Conservation (phyloP, 2,113 vertebrate genomes). For the Martes martes region DNA sequence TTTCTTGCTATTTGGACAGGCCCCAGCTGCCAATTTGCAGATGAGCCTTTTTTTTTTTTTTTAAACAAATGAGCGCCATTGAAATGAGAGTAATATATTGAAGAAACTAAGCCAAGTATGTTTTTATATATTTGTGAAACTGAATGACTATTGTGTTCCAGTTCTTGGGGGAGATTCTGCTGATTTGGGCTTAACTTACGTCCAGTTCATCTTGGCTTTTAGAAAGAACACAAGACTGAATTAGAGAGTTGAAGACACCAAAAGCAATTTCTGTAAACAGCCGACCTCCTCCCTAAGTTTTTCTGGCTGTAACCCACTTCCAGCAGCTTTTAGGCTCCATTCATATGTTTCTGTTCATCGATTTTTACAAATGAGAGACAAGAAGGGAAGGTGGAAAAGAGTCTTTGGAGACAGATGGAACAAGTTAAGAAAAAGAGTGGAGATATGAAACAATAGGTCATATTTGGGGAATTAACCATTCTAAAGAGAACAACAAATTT, state of each 20-base stretch:
- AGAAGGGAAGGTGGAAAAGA: neutral
- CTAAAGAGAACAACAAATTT: neutral
- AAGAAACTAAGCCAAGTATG: constrained; percentile 45
- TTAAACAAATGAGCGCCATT: neutral
- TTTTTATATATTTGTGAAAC: constrained; percentile 51
- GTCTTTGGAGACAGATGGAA: neutral
- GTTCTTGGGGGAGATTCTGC: neutral
- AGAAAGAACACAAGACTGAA: constrained; percentile 27
- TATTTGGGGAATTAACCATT: neutral
- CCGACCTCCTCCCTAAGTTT: neutral
- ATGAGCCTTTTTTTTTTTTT: neutral
- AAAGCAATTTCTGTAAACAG: neutral
- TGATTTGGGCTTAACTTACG: constrained; percentile 29
- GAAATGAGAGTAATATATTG: constrained; percentile 22
- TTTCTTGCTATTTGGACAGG: neutral
- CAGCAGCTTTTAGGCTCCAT: neutral
- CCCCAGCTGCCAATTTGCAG: constrained; percentile 29
- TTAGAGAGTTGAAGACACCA: neutral
- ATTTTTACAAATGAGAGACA: neutral
- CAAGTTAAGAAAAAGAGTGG: neutral
- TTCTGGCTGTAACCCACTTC: neutral
- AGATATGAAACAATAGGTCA: neutral
- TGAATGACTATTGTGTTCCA: constrained; percentile 8
- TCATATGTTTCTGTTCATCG: neutral
- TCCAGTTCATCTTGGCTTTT: constrained; percentile 27